phyloP scores from a whole-genome alignment of 1,140 invertebrate genomes.

The Drosophila azteca region DNA sequence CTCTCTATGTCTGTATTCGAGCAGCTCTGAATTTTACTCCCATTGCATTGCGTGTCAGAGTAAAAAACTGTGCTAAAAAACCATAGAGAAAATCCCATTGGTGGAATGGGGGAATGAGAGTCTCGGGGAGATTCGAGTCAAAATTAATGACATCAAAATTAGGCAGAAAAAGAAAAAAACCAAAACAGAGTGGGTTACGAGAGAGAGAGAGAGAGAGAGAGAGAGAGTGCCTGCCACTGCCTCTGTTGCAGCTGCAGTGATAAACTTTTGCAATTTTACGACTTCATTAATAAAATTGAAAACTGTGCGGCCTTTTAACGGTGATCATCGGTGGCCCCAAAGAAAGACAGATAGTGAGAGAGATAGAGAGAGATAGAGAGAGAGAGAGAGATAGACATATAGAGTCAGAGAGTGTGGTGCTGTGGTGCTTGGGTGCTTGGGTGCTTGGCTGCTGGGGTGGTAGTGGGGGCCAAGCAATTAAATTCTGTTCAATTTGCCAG shows the following conservation, averaged over 20 bases:
- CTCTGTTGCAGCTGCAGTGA: constrained; percentile 32
- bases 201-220: neutral
- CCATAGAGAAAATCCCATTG: constrained; percentile 19
- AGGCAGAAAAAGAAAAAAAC: constrained; percentile 9
- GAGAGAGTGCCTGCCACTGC: neutral
- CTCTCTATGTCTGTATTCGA: neutral
- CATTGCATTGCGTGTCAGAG: constrained; percentile 19
- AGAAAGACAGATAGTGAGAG: too few species aligned
- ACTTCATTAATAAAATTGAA: constrained; percentile 44
- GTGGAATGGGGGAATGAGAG: constrained; percentile 23
- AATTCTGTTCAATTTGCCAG: constrained; percentile 26
- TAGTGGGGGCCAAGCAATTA: constrained; percentile 27
- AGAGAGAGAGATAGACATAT: neutral
- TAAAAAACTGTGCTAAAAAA: constrained; percentile 9
- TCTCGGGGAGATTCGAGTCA: constrained; percentile 10
- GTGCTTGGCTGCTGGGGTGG: too few species aligned
- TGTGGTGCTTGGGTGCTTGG: too few species aligned
- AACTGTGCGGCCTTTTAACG: constrained; percentile 21
- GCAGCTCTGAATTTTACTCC: neutral
- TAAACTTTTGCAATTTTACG: constrained; percentile 46
- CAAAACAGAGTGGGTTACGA: neutral
- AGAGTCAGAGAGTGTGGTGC: constrained; percentile 1
- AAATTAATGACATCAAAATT: constrained; percentile 53
- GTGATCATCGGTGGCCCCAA: neutral
- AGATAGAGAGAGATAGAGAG: too few species aligned